A percentile compares a stretch with the other conserved stretches of the same genome.
Conservation (phyloP, 2,888 invertebrate species). For the Agrotis ipsilon region DNA sequence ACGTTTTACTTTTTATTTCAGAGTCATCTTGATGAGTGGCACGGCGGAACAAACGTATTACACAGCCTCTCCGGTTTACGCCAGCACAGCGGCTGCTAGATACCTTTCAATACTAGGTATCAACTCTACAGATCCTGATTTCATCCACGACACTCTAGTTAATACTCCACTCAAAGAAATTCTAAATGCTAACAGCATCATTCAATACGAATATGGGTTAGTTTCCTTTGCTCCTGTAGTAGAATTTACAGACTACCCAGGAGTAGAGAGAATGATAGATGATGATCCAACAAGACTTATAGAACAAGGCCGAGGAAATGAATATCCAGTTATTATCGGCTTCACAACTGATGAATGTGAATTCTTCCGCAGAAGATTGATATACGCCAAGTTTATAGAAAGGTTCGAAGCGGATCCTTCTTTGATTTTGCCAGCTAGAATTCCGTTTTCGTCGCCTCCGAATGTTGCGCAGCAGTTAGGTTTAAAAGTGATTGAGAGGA, state of each 20-base stretch:
- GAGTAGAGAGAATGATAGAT: conserved; percentile 65
- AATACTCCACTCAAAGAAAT: conserved; percentile 70
- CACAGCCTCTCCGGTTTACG: conserved; percentile 63
- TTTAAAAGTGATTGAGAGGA: conserved; percentile 51
- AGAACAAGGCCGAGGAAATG: conserved; percentile 65
- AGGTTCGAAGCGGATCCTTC: conserved; percentile 61
- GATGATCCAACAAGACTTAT: conserved; percentile 68
- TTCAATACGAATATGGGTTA: conserved; percentile 59
- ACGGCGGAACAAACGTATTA: conserved; percentile 60
- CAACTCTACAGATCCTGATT: conserved; percentile 64
- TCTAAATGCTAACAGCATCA: conserved; percentile 60
- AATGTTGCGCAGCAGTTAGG: conserved; percentile 53
- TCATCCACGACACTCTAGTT: conserved; percentile 63
- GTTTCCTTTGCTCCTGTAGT: conserved; percentile 67
- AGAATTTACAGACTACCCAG: conserved; percentile 58
- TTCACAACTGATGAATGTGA: conserved; percentile 62
- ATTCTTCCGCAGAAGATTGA: conserved; percentile 37
- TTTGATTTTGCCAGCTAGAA: conserved; percentile 67
- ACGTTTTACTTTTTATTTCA: conserved; percentile 45
- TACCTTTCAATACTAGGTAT: conserved; percentile 81
- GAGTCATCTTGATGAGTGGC: conserved; percentile 65
- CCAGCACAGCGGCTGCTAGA: conserved; percentile 51
- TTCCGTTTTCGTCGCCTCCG: conserved; percentile 45
- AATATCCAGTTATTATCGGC: conserved; percentile 67
- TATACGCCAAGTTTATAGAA: conserved; percentile 43